Evolutionary conservation across 2,113 vertebrate genomes (phyloP), one percentile per base, ranked within the genome.

Genomic region (Puffinus mauretanicus): DNA sequence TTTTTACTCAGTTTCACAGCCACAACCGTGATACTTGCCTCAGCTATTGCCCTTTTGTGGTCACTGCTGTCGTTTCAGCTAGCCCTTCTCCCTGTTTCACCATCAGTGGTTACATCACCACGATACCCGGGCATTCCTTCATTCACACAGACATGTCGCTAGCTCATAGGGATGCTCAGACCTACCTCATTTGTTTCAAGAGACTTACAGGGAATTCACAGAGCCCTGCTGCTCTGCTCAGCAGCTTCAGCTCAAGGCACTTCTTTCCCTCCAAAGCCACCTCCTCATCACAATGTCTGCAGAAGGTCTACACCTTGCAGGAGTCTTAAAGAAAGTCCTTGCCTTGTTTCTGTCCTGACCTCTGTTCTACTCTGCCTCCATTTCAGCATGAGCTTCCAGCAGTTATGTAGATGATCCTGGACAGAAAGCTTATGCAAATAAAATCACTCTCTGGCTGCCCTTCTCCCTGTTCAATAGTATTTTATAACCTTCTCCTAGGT

Each of bases 71-170:
- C 5, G 38, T 72, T 82, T 58, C 78, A 85, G 36, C 13, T 46
- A 79, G 72, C 12, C 12, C 36, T 81, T 84, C 60, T 62, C 55
- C 46, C 13, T 61, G 0, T 77, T 83, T 81, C 38, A 55, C 42
- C 16, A 21, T 21, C 60, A 71, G 27, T 10, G 24, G 19, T 81
- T 77, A 62, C 42, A 34, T 19, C 83, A 69, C 27, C 25, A 25
- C 1, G 0, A 19, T 20, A 77, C 34, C 47, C 10, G 38, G 26
- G 71, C 81, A 66, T 62, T 58, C 71, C 38, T 90, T 86, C 40
- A 18, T 78, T 80, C 32, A 36, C n/a, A n/a, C 40, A 76, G 34
- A 54, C 40, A 4, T 20, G 10, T 62, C 0, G 0, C 34, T 71
- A 55, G 32, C 27, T 82, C 61, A 18, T 7, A 54, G n/a, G 27